Evolutionary conservation across 2,888 invertebrate genomes (phyloP), one percentile per base, ranked within the genome.

Genomic region (Drosophila neotestacea): DNA sequence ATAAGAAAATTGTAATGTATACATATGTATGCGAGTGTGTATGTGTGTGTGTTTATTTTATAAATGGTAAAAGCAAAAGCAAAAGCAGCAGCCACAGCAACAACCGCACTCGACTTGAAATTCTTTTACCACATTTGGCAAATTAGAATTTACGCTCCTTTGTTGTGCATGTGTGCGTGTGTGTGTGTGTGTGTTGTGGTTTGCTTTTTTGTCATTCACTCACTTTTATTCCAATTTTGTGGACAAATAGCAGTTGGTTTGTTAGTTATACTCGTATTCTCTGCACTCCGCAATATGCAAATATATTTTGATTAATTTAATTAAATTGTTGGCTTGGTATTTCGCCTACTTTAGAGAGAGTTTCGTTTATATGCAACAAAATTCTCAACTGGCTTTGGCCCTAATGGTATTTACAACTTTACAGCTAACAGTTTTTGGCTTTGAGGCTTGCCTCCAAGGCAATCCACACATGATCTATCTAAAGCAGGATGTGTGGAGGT

Each of bases 41-140:
- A 9, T 42, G 48, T 48, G 54, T 11, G 9, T 54, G 16, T 59
- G 38, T 61, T 41, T 22, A 30, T 50, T 48, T 46, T 47, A 58
- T 70, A 73, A 70, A 66, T 74, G 64, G 66, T 44, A 79, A 79
- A 56, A 71, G 70, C 63, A 75, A 77, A 39, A 54, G 38, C 38
- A 51, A 32, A 30, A 62, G 58, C 72, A 48, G 34, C 44, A 58
- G 22, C 47, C 42, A 28, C 51, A 46, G 54, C 42, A 47, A 22
- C 52, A 50, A 50, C 50, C 59, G 74, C 64, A 63, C 63, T 67
- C 81, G 77, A 78, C 75, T 84, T 69, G 80, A 78, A 81, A 78
- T 84, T 80, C 78, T 78, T 84, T 85, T 76, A 69, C 77, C 85
- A 76, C 85, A 87, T 85, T 84, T 82, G 85, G 69, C 66, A 82